Conservation (phyloP, 37 sponge, comb jelly and placozoan genomes). For the Halichondria panicea region DNA sequence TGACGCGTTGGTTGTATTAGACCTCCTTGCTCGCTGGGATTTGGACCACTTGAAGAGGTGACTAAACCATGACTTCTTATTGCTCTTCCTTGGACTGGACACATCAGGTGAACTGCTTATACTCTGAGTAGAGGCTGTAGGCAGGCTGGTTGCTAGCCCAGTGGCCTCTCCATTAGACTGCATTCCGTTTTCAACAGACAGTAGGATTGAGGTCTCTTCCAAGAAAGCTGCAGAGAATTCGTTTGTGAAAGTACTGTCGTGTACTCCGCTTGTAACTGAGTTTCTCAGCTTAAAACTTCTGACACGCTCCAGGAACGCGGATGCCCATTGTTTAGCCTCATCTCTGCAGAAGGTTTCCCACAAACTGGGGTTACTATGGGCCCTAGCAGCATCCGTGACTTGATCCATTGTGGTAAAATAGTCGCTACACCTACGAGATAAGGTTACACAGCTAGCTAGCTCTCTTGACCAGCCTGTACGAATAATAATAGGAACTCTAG, state of each 20-base stretch:
- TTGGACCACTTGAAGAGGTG: slow-evolving; percentile 46
- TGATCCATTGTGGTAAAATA: too few species aligned
- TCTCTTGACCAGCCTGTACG: too few species aligned
- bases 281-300: slow-evolving; percentile 25
- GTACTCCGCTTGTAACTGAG: slow-evolving; percentile 15
- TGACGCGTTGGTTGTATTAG: neutral
- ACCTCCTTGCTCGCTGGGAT: neutral
- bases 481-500: too few species aligned
- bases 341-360: slow-evolving; percentile 66
- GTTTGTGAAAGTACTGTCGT: slow-evolving; percentile 32
- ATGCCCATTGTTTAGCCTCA: slow-evolving; percentile 40
- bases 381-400: too few species aligned
- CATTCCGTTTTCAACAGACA: neutral
- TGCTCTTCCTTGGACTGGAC: too few species aligned
- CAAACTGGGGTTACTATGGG: slow-evolving; percentile 3
- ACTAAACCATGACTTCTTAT: slow-evolving; percentile 42
- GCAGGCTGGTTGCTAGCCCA: neutral
- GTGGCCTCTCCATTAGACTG: neutral
- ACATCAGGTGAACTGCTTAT: too few species aligned
- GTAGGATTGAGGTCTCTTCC: slow-evolving; percentile 19
- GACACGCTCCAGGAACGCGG: slow-evolving; percentile 41
- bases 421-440: too few species aligned
- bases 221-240: slow-evolving; percentile 59
- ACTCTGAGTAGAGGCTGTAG: too few species aligned
- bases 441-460: too few species aligned